phyloP scores from a whole-genome alignment of 2,797 vertebrate genomes.

The Falco columbarius region DNA sequence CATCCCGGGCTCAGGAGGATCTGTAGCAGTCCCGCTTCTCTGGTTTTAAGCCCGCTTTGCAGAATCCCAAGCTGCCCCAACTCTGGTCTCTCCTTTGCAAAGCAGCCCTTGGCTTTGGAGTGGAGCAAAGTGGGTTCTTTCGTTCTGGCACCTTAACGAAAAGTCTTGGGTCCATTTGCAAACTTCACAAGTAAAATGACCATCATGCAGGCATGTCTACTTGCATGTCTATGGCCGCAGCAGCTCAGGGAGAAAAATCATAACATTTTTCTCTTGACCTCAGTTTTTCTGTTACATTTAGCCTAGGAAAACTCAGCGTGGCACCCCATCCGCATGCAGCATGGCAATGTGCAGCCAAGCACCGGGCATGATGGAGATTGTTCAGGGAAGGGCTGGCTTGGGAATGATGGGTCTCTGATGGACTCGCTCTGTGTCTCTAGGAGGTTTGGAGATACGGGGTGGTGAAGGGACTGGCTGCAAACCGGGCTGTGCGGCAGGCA shows the following conservation, averaged over 20 bases:
- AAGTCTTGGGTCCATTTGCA: neutral
- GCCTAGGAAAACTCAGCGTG: neutral
- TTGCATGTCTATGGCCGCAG: no score
- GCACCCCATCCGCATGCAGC: neutral
- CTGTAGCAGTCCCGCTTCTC: neutral
- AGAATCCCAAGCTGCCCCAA: neutral
- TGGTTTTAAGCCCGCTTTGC: neutral
- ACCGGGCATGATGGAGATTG: fast-evolving
- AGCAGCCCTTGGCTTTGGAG: neutral
- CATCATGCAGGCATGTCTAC: fast-evolving
- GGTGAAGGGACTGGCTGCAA: neutral
- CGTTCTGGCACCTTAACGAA: neutral
- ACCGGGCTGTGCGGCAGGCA: fast-evolving
- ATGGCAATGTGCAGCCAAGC: neutral
- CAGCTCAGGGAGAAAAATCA: neutral
- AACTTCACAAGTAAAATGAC: neutral
- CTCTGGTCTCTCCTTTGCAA: neutral
- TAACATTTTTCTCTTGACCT: neutral
- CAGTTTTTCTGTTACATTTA: neutral
- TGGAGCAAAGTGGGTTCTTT: neutral
- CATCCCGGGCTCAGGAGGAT: fast-evolving
- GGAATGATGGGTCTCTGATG: neutral
- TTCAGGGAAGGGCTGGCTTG: neutral
- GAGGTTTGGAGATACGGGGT: fast-evolving
- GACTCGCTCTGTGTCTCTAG: fast-evolving